Conservation (phyloP, 1,140 invertebrate genomes). For the Cotesia vestalis region DNA sequence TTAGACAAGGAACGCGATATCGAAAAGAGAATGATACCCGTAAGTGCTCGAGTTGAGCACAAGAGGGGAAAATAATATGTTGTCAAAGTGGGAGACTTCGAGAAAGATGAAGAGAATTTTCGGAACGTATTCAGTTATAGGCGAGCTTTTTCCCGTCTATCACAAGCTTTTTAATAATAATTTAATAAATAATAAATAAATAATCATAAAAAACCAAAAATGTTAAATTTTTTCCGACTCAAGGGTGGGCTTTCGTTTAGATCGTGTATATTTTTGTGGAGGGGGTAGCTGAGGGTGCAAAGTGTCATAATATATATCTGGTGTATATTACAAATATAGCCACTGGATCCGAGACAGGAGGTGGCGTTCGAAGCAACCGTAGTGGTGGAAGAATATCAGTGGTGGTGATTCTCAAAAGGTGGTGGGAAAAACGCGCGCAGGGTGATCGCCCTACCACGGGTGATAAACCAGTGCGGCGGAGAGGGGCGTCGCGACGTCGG, state of each 20-base stretch:
- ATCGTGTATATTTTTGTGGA: constrained; percentile 28
- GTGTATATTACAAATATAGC: too few species aligned
- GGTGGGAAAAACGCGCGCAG: constrained; percentile 50
- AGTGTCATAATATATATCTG: too few species aligned
- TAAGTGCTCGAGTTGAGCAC: neutral
- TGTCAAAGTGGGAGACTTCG: constrained; percentile 25
- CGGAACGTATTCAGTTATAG: neutral
- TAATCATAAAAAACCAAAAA: too few species aligned
- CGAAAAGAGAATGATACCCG: constrained; percentile 32
- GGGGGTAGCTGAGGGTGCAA: neutral
- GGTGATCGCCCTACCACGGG: constrained; percentile 40
- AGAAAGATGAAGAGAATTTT: constrained; percentile 32
- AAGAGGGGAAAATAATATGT: constrained; percentile 23
- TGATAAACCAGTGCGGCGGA: constrained; percentile 39
- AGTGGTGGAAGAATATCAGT: neutral
- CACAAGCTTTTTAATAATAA: too few species aligned
- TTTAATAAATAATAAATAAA: too few species aligned
- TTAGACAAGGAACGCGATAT: constrained; percentile 34
- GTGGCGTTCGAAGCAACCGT: too few species aligned
- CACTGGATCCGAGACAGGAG: too few species aligned
- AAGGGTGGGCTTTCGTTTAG: constrained; percentile 35
- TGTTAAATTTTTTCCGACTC: neutral
- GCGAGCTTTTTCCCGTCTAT: neutral
- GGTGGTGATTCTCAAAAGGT: neutral
- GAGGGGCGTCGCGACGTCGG: constrained; percentile 57